Evolutionary conservation across 2,113 vertebrate genomes (phyloP), one percentile per base, ranked within the genome.

Genomic region (Chaenogobius annularis): DNA sequence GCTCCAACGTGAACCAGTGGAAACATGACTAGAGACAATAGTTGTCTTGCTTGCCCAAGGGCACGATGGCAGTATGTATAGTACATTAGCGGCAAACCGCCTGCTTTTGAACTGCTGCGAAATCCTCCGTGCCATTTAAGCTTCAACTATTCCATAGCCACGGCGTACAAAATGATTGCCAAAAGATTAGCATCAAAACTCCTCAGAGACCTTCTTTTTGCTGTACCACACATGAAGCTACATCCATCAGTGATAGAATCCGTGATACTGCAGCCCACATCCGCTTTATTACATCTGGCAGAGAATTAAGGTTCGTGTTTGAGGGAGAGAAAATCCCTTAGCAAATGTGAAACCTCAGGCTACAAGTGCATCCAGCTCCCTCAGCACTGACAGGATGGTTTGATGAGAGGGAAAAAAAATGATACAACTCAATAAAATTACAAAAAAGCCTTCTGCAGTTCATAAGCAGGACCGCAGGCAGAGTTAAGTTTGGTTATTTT

Each of bases 361-460:
- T 87, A 92, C 90, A 93, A 92, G 81, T 75, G 86, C 91, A 91
- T 92, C 74, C 83, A 92, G 74, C 80, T 94, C 92, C 81, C 79
- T 89, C 90, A 87, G 89, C 74, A 80, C 90, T 91, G 81, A 59
- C 63, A 69, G 83, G 88, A 87, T 85, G 85, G 91, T 95, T 93
- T 91, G 89, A 91, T 94, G 87, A 89, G 23, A 1, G n/a, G 3
- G 9, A 14, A 26, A 58, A 7, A 56, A 22, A 56, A 3, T 71
- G 92, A 94, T 94, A 96, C 93, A 92, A 94, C 90, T 94, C 93
- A 94, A 96, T 96, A 95, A 96, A 96, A 94, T 89, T 75, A 90
- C 84, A 93, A 87, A 87, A 88, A 75, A 66, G 85, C 61, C 22
- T 14, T 26, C 11, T 14, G 77, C 65, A 92, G 91, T 95, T 95